Evolutionary conservation across 35 echinoderm and acorn worm species (phyloP).

Genomic region (Apostichopus japonicus): DNA sequence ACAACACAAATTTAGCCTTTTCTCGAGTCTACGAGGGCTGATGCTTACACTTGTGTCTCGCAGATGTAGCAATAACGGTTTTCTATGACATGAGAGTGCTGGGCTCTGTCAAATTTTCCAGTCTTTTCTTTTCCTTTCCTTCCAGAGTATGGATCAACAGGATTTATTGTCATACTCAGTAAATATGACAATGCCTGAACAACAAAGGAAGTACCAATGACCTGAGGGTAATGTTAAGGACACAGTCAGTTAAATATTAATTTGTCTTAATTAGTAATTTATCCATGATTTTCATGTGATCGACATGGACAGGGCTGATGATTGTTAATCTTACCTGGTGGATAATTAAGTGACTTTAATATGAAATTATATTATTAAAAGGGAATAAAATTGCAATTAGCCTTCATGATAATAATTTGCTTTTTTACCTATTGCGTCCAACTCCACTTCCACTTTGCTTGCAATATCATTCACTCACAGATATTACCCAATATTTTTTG

Average conservation of each 20-base stretch:
- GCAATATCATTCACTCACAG: too few species aligned
- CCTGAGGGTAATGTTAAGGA: constrained; percentile 63
- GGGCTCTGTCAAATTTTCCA: constrained; percentile 80
- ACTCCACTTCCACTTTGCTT: too few species aligned
- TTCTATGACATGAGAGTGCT: constrained; percentile 95
- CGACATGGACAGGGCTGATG: neutral
- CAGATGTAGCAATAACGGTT: constrained; percentile 96
- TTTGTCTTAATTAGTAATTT: neutral
- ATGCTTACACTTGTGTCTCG: constrained; percentile 96
- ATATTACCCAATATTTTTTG: too few species aligned
- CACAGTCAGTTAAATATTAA: neutral
- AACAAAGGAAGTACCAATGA: constrained; percentile 62
- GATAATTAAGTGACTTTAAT: neutral
- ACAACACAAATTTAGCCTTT: too few species aligned
- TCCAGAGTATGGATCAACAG: constrained; percentile 76
- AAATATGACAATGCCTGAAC: constrained; percentile 79
- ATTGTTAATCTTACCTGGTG: neutral
- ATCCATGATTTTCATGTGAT: constrained; percentile 1
- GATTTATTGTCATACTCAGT: constrained; percentile 78
- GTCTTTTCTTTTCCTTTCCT: constrained; percentile 53
- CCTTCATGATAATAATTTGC: too few species aligned
- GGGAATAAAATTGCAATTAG: too few species aligned
- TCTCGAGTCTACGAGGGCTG: too few species aligned
- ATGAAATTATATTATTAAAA: too few species aligned
- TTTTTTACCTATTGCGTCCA: too few species aligned